Percentiles rank a stretch among this genome's conserved stretches.
Evolutionary conservation across 2,888 invertebrate species (phyloP).

Genomic region (Hoplodrina blanda): DNA sequence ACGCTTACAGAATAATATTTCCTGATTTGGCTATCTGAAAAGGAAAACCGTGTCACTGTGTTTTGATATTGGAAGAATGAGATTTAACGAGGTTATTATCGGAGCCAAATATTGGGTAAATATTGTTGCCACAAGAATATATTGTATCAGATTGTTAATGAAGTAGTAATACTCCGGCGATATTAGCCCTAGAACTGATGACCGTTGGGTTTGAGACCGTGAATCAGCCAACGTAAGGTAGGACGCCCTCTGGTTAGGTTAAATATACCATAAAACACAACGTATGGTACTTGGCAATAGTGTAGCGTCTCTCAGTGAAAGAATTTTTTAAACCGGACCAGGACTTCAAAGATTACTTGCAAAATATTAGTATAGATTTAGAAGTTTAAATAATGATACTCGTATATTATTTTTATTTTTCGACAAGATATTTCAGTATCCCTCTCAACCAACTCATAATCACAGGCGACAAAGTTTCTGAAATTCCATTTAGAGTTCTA

Average conservation of each 20-base stretch:
- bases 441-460: conserved; percentile 3
- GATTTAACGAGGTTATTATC: background rate
- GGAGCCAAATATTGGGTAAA: background rate
- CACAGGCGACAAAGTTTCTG: conserved; percentile 15
- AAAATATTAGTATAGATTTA: too few relatives aligned
- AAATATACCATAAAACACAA: too few relatives aligned
- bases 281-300: too few relatives aligned
- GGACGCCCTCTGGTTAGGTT: too few relatives aligned
- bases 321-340: too few relatives aligned
- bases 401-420: conserved; percentile 11
- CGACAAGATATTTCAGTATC: background rate
- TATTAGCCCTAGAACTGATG: too few relatives aligned
- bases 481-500: conserved; percentile 26
- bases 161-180: too few relatives aligned
- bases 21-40: conserved; percentile 30
- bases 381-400: background rate
- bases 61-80: conserved; percentile 9
- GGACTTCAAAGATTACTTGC: too few relatives aligned
- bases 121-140: background rate
- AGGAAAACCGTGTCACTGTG: conserved; percentile 7
- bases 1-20: conserved; percentile 34
- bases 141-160: background rate
- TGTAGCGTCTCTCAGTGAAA: too few relatives aligned
- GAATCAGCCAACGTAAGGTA: too few relatives aligned
- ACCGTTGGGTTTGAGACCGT: too few relatives aligned